Conservation (phyloP, 2,113 vertebrate genomes). For the Hippoglossus stenolepis region DNA sequence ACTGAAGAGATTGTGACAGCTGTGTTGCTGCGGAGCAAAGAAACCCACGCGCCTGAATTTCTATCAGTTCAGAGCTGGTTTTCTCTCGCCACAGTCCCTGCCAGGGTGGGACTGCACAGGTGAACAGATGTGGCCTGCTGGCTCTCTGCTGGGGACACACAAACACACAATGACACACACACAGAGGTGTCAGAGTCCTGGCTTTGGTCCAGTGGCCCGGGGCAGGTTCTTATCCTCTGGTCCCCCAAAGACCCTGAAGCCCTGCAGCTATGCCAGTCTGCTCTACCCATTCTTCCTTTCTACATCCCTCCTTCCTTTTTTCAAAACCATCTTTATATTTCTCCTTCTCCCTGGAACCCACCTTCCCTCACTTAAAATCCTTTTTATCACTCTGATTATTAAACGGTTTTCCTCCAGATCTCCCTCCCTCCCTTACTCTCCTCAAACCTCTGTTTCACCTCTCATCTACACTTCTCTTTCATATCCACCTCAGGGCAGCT, state of each 20-base stretch:
- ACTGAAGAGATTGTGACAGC: conserved; percentile 1
- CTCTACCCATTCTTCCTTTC: conserved; percentile 7
- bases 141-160: conserved; percentile 15
- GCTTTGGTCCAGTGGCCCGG: conserved; percentile 54
- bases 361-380: conserved; percentile 15
- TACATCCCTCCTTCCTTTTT: conserved; percentile 5
- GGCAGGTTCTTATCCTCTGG: conserved; percentile 59
- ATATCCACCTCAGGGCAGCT: conserved; percentile 16
- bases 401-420: conserved; percentile 19
- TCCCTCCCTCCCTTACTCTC: background rate
- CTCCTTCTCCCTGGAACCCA: conserved; percentile 26
- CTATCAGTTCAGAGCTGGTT: background rate
- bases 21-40: conserved; percentile 9
- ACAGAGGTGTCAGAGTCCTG: conserved; percentile 21
- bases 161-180: conserved; percentile 20
- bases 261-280: conserved; percentile 49
- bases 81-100: conserved; percentile 6
- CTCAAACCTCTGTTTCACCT: background rate
- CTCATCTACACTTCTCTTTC: conserved; percentile 11
- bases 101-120: conserved; percentile 33
- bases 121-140: conserved; percentile 52
- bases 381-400: conserved; percentile 40
- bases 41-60: background rate
- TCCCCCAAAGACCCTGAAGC: conserved; percentile 44
- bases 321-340: conserved; percentile 25